Percentiles rank a stretch among this genome's conserved stretches.
phyloP scores from a whole-genome alignment of 1,140 invertebrate species.

The Anastatus disparis region DNA sequence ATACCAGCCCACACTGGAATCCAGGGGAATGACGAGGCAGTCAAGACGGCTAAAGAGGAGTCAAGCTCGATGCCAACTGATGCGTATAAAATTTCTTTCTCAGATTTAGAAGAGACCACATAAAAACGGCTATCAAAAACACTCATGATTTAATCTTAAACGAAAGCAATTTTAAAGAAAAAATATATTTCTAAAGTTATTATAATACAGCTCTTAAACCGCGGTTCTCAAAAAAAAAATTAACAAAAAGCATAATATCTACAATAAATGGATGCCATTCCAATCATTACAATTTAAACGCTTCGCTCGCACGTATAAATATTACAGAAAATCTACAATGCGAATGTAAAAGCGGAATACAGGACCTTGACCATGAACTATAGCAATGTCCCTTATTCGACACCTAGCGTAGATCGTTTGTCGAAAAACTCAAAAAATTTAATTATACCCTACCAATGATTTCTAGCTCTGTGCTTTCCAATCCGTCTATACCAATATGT shows the following conservation, averaged over 20 bases:
- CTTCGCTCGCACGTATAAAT: neutral
- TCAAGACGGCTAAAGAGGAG: neutral
- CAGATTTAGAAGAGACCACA: neutral
- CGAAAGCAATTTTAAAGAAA: neutral
- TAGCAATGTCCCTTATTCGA: conserved; percentile 1
- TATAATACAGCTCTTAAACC: neutral
- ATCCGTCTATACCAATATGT: neutral
- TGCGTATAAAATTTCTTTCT: neutral
- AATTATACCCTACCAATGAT: neutral
- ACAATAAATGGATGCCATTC: neutral
- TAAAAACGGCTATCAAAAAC: neutral
- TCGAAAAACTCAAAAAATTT: neutral
- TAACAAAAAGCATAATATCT: neutral
- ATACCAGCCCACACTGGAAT: neutral
- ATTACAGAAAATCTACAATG: neutral
- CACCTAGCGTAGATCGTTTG: neutral
- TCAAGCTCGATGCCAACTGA: neutral
- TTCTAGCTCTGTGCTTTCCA: neutral
- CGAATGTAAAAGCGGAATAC: neutral
- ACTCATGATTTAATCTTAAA: neutral
- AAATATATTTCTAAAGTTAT: neutral
- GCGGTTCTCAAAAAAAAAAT: neutral
- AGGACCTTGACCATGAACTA: neutral
- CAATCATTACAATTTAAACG: neutral
- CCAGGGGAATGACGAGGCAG: neutral